A percentile compares a stretch with the other conserved stretches of the same genome.
Conservation (phyloP, 2,797 vertebrate species). For the Coccyzus lansbergi region DNA sequence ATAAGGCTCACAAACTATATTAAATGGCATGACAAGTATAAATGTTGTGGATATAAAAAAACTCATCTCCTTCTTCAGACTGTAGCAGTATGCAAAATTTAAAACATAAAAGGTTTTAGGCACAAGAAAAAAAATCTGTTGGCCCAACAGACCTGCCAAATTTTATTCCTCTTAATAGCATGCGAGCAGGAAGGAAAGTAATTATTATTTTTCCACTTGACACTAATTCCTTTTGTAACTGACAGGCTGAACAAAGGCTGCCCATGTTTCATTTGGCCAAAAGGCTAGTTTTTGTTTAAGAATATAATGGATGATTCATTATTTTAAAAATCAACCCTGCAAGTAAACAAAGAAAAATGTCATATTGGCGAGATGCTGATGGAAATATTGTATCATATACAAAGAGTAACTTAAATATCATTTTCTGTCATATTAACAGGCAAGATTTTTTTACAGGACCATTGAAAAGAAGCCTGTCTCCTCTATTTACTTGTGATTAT, state of each 20-base stretch:
- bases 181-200: constrained; percentile 17
- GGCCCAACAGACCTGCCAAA: not conserved
- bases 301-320: constrained; percentile 38
- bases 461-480: not conserved
- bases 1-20: not conserved
- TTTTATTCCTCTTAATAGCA: constrained; percentile 27
- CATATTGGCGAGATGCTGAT: not conserved
- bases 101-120: not conserved
- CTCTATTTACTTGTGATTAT: not conserved
- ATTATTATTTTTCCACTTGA: constrained; percentile 44
- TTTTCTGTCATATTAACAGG: not conserved
- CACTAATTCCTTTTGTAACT: constrained; percentile 37
- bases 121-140: constrained; percentile 4
- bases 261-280: constrained; percentile 27
- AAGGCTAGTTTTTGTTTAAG: constrained; percentile 43
- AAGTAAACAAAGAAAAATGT: constrained; percentile 33
- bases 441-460: not conserved
- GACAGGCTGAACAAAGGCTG: constrained; percentile 33
- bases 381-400: not conserved
- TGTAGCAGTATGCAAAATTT: not conserved
- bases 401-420: not conserved
- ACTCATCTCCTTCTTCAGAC: not conserved
- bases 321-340: not conserved
- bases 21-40: constrained; percentile 17
- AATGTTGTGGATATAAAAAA: not conserved